These are phyloP conservation scores for Papilio helenus DNA, from an alignment of 1,140 invertebrate species.

Conservation along the genomic window DNA sequence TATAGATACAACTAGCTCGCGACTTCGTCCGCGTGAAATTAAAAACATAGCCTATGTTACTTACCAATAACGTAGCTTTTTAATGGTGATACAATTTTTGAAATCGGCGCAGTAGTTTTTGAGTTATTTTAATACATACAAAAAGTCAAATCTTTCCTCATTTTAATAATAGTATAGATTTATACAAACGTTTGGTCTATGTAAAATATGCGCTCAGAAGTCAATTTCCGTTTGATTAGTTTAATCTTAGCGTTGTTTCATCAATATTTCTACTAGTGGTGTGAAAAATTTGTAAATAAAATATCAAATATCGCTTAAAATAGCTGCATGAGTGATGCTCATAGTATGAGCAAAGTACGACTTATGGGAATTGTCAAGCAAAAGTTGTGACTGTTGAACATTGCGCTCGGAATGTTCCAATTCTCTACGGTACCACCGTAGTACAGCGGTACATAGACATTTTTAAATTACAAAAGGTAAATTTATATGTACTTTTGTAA, in stretches of 20 bases:
- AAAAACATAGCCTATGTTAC: too few species aligned
- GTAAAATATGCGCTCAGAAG: too few species aligned
- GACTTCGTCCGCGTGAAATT: too few species aligned
- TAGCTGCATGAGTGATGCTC: background rate
- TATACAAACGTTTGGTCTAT: too few species aligned
- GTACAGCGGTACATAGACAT: background rate
- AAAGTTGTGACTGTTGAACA: constrained; percentile 3
- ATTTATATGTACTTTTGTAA: background rate
- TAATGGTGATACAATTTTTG: too few species aligned
- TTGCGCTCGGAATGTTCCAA: constrained; percentile 9
- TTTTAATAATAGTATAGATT: too few species aligned
- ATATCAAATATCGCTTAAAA: background rate
- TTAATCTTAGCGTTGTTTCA: background rate
- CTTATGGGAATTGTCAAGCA: constrained; percentile 22
- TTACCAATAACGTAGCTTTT: too few species aligned
- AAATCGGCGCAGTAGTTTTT: too few species aligned
- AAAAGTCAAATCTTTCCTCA: too few species aligned
- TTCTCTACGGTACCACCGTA: background rate
- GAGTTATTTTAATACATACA: too few species aligned
- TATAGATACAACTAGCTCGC: too few species aligned
- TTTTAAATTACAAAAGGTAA: background rate
- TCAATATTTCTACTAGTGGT: background rate
- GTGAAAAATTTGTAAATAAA: background rate
- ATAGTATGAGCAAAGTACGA: background rate
- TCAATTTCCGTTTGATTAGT: background rate